These are phyloP conservation scores for Pristionchus japonicus DNA, from an alignment of 2,888 invertebrate genomes.

Conservation along the genomic window DNA sequence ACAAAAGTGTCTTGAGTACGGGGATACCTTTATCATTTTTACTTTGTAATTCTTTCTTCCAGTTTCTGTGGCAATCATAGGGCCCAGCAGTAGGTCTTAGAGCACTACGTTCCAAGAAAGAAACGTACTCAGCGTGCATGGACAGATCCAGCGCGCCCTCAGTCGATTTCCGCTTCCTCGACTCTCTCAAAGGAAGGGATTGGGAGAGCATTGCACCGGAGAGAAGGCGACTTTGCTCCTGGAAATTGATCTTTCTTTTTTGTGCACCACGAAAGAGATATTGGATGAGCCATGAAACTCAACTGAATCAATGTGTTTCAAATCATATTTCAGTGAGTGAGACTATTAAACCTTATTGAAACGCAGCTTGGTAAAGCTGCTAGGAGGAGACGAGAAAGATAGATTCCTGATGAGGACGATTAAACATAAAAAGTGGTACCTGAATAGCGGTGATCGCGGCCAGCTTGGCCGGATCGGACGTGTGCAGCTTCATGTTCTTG, in stretches of 20 bases:
- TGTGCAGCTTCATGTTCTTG: slow-evolving; percentile 73
- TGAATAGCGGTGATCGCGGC: slow-evolving; percentile 52
- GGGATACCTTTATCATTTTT: too few relatives aligned
- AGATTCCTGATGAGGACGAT: too few relatives aligned
- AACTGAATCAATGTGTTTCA: not conserved
- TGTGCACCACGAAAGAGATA: not conserved
- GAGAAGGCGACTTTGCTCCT: slow-evolving; percentile 25
- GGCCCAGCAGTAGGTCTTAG: too few relatives aligned
- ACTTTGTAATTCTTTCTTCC: too few relatives aligned
- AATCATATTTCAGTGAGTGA: not conserved
- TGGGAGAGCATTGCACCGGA: not conserved
- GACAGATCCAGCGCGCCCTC: slow-evolving; percentile 10
- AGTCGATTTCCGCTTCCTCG: slow-evolving; percentile 1
- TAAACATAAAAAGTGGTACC: too few relatives aligned
- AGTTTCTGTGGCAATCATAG: too few relatives aligned
- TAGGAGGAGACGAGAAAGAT: too few relatives aligned
- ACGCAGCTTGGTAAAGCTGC: too few relatives aligned
- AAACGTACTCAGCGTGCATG: not conserved
- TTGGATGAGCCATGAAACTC: not conserved
- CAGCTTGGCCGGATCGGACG: slow-evolving; percentile 58
- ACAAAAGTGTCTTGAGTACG: too few relatives aligned
- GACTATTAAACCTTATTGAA: too few relatives aligned
- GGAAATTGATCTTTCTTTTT: not conserved
- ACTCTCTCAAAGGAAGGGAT: not conserved
- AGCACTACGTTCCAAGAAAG: too few relatives aligned